Conservation (phyloP, 2,888 invertebrate species). For the Agonopterix arenella region DNA sequence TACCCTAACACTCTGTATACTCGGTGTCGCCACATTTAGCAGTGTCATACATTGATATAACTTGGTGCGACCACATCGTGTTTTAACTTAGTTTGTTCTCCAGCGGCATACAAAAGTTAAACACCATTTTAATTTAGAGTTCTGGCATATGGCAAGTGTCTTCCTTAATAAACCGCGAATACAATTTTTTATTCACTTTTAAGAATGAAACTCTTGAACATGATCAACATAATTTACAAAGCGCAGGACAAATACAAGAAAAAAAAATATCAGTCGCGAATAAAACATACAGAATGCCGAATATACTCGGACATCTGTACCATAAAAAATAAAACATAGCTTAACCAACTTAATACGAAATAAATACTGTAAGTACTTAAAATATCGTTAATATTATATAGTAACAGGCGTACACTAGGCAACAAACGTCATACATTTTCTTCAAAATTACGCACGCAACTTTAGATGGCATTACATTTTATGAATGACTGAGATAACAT, state of each 20-base stretch:
- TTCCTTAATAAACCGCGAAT: slow-evolving; percentile 17
- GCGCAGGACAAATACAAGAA: background rate
- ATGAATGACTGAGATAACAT: slow-evolving; percentile 3
- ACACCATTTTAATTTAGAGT: no score
- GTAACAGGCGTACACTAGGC: slow-evolving; percentile 2
- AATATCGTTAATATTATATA: slow-evolving; percentile 5
- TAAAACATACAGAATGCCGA: slow-evolving; percentile 24
- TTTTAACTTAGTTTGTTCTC: no score
- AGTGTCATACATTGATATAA: no score
- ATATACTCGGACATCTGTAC: slow-evolving; percentile 14
- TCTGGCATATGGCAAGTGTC: no score
- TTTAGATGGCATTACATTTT: slow-evolving; percentile 1
- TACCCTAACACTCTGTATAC: no score
- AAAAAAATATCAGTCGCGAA: slow-evolving; percentile 44
- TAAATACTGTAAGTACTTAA: slow-evolving; percentile 75
- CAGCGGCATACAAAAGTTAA: no score
- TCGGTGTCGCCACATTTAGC: no score
- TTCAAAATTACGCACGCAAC: slow-evolving; percentile 2
- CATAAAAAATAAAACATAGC: slow-evolving; percentile 37
- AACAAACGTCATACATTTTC: background rate
- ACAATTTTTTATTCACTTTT: background rate
- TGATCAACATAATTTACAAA: no score
- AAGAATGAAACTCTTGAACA: no score
- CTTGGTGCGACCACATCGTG: no score
- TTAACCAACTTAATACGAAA: slow-evolving; percentile 59